Evolutionary conservation across 2,888 invertebrate genomes (phyloP).

Genomic region (Anticlea derivata): DNA sequence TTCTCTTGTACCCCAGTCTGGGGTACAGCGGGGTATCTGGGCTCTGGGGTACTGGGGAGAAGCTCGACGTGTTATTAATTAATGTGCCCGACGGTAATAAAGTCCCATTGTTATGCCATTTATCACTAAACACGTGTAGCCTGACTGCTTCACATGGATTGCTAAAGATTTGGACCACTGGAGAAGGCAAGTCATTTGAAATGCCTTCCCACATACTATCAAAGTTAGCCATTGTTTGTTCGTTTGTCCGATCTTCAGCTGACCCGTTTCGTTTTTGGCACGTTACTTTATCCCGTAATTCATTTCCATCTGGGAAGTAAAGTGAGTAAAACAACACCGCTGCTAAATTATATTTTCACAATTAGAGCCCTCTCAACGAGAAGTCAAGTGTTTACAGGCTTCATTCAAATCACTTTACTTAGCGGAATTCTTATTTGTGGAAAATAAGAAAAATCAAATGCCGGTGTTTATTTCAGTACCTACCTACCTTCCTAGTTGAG

Average conservation of each 20-base stretch:
- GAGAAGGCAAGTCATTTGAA: no score
- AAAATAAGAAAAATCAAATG: neutral
- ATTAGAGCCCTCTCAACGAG: neutral
- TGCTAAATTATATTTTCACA: slow-evolving; percentile 1
- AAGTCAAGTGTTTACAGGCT: slow-evolving; percentile 2
- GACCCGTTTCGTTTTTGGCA: no score
- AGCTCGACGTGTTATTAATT: slow-evolving; percentile 60
- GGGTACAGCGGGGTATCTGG: neutral
- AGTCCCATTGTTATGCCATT: slow-evolving; percentile 67
- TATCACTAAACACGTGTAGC: slow-evolving; percentile 64
- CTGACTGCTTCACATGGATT: slow-evolving; percentile 38
- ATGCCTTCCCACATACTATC: no score
- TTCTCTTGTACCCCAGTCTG: neutral
- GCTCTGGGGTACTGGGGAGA: slow-evolving; percentile 13
- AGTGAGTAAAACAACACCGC: neutral
- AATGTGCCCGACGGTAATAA: slow-evolving; percentile 65
- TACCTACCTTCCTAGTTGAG: no score
- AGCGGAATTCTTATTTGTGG: neutral
- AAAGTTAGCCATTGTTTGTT: no score
- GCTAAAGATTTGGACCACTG: neutral
- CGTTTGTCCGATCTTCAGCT: no score
- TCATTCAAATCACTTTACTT: neutral
- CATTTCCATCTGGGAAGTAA: no score
- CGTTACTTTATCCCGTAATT: no score
- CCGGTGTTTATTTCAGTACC: neutral